phyloP scores from a whole-genome alignment of 2,797 vertebrate species.

The Pitangus sulphuratus region DNA sequence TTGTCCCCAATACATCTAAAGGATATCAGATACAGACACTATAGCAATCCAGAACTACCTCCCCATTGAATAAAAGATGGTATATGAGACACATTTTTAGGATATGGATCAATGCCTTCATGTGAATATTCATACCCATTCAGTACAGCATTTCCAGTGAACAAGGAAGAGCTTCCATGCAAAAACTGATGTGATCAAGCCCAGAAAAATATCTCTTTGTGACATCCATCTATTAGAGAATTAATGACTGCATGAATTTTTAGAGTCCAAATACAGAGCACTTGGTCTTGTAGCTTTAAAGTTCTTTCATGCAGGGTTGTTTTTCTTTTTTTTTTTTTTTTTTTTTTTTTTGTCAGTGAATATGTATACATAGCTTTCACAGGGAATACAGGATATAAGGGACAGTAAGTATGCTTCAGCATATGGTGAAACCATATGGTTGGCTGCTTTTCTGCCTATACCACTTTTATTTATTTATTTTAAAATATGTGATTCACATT shows the following conservation, averaged over 20 bases:
- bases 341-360: background rate
- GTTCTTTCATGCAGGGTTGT: background rate
- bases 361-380: constrained; percentile 42
- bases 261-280: background rate
- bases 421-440: constrained; percentile 69
- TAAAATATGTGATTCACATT: constrained; percentile 37
- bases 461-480: constrained; percentile 66
- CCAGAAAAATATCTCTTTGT: background rate
- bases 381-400: constrained; percentile 56
- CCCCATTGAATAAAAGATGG: background rate
- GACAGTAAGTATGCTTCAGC: constrained; percentile 60
- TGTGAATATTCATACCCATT: background rate
- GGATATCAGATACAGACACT: background rate
- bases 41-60: background rate
- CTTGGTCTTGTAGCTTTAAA: constrained; percentile 17
- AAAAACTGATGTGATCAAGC: background rate
- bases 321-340: background rate
- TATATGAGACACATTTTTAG: background rate
- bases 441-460: constrained; percentile 55
- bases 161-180: background rate
- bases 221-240: background rate
- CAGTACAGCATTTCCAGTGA: background rate
- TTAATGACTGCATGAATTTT: background rate
- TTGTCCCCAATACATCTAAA: background rate
- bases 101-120: background rate